Evolutionary conservation across 2,797 vertebrate species (phyloP), one percentile per base, ranked within the genome.

Genomic region (Catharus ustulatus): DNA sequence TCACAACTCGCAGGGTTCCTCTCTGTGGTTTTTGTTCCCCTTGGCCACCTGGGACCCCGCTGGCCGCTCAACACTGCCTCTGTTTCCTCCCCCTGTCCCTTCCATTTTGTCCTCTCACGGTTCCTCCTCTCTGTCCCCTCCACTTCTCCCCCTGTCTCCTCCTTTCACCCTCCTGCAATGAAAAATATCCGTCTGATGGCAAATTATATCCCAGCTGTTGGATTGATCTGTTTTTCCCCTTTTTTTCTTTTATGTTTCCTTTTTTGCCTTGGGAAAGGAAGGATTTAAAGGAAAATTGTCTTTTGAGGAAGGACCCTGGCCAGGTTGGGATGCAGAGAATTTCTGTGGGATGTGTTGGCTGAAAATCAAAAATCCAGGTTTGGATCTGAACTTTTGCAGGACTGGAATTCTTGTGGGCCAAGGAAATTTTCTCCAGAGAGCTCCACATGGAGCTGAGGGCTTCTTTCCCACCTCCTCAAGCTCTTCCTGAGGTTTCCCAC

Each of bases 161-260:
- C 5, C 11, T 49, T 66, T 61, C 64, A 30, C 45, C 11, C 11
- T 27, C 0, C 3, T 36, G 45, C 32, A 63, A 22, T 34, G 72
- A 72, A 22, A 29, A 0, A 9, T 12, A 14, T 5, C 19, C 9
- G 15, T 49, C 42, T 20, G 32, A 46, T 11, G 11, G n/a, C 43
- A 72, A 72, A 85, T 95, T 83, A 73, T 30, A 76, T 46, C 61
- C 42, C 42, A 17, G 52, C 76, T 78, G 8, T 38, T 82, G 73
- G 58, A 78, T 55, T 67, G 8, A 54, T 21, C 9, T 15, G 15
- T 0, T 0, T 0, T 38, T 13, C 9, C 32, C 27, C 3, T 3
- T 15, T 48, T 57, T 4, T 3, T 6, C 9, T 30, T 48, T 32
- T 10, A 38, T 4, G 13, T 4, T 5, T 9, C 7, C 57, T 42